Evolutionary conservation across 1,140 invertebrate genomes (phyloP), one percentile per base, ranked within the genome.

Genomic region (Drosophila kikkawai): DNA sequence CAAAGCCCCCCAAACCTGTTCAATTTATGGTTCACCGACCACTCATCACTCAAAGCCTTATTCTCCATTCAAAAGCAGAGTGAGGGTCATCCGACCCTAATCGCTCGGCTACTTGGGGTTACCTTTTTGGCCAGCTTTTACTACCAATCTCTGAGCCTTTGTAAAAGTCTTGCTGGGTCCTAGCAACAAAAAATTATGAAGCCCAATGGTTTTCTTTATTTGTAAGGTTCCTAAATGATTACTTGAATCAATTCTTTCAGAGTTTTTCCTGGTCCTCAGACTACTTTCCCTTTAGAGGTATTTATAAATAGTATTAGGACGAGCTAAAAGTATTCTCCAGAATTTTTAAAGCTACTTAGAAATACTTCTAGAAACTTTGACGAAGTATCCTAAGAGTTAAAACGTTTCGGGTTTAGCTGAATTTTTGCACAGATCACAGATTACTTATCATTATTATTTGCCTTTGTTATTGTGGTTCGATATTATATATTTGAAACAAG

Each of bases 1-100:
- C 60, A 41, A 64, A 32, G 51, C 51, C 26, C 15, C 36, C 15
- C 12, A 64, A 64, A 64, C 61, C 61, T 65, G 55, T 65, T 65
- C 37, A 42, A 41, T n/a, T 59, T 60, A 39, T 37, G 26, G 56
- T 60, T 65, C 61, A 65, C 55, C 55, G 55, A 60, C 61, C 61
- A 65, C 55, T 65, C 37, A 34, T 26, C 37, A 15, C 9, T 59
- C 15, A 12, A 29, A 7, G 37, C 29, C 19, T 59, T 42, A 32
- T 59, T 59, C 37, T 15, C 13, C 36, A 60, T 60, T 65, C 37
- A 57, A 34, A 22, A 22, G 22, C 29, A 15, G 37, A 13, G 15
- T 34, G 37, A n/a, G 37, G 36, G 12, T 26, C 37, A 42, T 7
- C 29, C 15, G 37, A 60, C 37, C 55, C 22, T 19, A 22, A 65